Evolutionary conservation across 2,888 invertebrate genomes (phyloP), one percentile per base, ranked within the genome.

Genomic region (Branchipolynoe longqiensis): DNA sequence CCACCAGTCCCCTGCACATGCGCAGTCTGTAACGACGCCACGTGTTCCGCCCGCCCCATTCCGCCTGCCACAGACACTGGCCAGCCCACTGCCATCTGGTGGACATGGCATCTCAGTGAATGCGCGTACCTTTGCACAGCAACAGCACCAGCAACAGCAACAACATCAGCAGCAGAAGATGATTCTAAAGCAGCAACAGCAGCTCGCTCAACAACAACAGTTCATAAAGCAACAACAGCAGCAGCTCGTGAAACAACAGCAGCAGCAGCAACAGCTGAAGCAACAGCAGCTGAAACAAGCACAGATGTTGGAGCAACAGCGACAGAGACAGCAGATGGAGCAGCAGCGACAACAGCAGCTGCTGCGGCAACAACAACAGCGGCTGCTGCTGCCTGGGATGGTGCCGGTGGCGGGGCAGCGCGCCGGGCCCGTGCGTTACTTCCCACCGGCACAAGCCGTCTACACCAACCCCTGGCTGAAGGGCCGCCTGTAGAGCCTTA

Each of bases 81-180:
- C n/a, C n/a, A n/a, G n/a, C n/a, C n/a, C n/a, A n/a, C n/a, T n/a
- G n/a, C n/a, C n/a, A n/a, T n/a, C n/a, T n/a, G n/a, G n/a, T n/a
- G n/a, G 8, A 18, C 48, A 48, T 12, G 48, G 48, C 48, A 48
- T 48, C 8, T 18, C 48, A 48, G 48, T 18, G 48, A 12, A 8
- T 8, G 74, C 74, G 8, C 14, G 74, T 6, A 8, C 74, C 12
- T 22, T 38, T 31, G 31, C n/a, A 18, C 22, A 33, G 8, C n/a
- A n/a, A n/a, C n/a, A n/a, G n/a, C n/a, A n/a, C n/a, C n/a, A n/a
- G n/a, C n/a, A n/a, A n/a, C n/a, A n/a, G 38, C 82, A 56, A 28
- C 82, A 56, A 36, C 56, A 82, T 25, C 82, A 58, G n/a, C 82
- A 56, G 25, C 82, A 69, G 38, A 69, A 69, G 38, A 14, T 69